Conservation (phyloP, 2,888 invertebrate species). For the Agrochola lota region DNA sequence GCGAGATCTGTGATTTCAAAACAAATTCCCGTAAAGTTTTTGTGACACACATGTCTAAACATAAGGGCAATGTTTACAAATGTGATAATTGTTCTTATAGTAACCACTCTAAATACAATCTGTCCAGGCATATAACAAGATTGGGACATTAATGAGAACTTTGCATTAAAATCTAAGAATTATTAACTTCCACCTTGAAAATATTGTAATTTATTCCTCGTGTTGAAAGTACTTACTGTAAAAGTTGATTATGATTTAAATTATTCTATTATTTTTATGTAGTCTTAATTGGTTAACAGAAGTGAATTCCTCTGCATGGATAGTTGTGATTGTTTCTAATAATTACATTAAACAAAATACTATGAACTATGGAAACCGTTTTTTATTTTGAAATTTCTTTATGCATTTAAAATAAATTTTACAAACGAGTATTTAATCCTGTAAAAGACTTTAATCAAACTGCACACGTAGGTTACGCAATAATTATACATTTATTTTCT, state of each 20-base stretch:
- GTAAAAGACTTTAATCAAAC: no score
- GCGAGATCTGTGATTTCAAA: conserved; percentile 18
- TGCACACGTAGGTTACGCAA: no score
- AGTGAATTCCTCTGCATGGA: not conserved
- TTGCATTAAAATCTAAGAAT: not conserved
- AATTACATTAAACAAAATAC: not conserved
- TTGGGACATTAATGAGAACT: not conserved
- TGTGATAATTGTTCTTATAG: conserved; percentile 40
- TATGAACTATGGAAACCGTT: not conserved
- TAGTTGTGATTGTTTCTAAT: no score
- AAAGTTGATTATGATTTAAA: conserved; percentile 9
- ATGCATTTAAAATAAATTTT: no score
- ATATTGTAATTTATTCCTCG: no score
- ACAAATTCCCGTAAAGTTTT: conserved; percentile 17
- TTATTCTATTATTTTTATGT: not conserved
- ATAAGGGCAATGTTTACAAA: conserved; percentile 14
- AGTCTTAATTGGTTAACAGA: not conserved
- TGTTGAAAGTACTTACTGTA: not conserved
- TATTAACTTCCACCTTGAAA: not conserved
- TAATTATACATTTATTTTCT: no score
- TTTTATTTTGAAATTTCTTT: not conserved
- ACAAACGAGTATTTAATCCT: no score
- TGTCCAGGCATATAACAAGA: conserved; percentile 12
- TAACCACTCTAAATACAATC: conserved; percentile 30
- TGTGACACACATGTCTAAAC: conserved; percentile 12